Percentiles rank a stretch among this genome's conserved stretches.
Conservation (phyloP, 2,888 invertebrate genomes). For the Leptinotarsa tumamoca region DNA sequence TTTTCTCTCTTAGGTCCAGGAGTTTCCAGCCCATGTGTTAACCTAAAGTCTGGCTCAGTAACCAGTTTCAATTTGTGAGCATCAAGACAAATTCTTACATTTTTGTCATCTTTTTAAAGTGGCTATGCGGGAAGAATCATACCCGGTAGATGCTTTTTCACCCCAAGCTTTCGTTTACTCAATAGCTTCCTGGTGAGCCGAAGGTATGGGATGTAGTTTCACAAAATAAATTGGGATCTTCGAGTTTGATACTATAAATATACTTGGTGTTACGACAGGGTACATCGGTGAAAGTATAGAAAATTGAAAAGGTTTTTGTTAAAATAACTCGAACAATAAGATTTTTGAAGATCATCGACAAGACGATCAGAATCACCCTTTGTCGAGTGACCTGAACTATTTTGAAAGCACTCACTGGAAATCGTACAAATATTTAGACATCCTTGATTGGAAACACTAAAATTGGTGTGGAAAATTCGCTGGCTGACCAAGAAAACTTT, state of each 20-base stretch:
- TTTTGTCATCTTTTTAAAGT: not conserved
- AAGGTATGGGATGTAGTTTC: conserved; percentile 7
- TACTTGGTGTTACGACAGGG: not conserved
- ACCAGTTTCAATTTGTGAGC: not conserved
- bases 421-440: not conserved
- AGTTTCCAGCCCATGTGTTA: too few relatives aligned
- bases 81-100: not conserved
- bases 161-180: conserved; percentile 26
- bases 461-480: too few relatives aligned
- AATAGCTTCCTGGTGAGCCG: conserved; percentile 26
- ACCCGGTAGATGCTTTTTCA: conserved; percentile 1
- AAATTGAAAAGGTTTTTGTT: not conserved
- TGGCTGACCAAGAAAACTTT: too few relatives aligned
- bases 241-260: not conserved
- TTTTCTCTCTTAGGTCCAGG: too few relatives aligned
- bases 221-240: conserved; percentile 12
- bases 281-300: not conserved
- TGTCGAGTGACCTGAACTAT: not conserved
- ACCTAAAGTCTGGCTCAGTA: conserved; percentile 3
- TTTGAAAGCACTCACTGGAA: not conserved
- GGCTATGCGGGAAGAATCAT: conserved; percentile 6
- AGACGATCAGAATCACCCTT: not conserved
- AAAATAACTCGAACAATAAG: not conserved
- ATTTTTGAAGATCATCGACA: not conserved
- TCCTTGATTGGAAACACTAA: not conserved